These are phyloP conservation scores for Neodiprion virginianus DNA, from an alignment of 1,140 invertebrate species.

Conservation along the genomic window DNA sequence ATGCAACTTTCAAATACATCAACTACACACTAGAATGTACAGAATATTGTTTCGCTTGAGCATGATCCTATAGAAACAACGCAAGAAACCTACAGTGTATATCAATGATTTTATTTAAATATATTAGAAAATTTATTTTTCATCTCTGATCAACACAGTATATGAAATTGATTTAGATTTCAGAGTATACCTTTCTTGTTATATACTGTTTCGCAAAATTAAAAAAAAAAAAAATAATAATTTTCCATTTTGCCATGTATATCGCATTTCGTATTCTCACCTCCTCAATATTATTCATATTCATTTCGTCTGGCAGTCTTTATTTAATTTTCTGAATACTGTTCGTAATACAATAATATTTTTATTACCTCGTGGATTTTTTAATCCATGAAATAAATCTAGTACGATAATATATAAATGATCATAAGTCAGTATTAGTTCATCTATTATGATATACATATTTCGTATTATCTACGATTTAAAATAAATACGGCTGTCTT, in stretches of 20 bases:
- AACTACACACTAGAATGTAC: slow-evolving; percentile 8
- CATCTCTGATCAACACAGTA: neutral
- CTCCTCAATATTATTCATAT: slow-evolving; percentile 31
- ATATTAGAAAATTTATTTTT: slow-evolving; percentile 2
- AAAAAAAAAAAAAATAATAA: no score
- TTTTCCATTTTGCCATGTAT: slow-evolving; percentile 12
- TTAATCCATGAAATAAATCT: neutral
- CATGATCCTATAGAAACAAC: neutral
- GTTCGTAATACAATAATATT: slow-evolving; percentile 53
- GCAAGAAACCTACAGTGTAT: neutral
- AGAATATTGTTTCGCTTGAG: neutral
- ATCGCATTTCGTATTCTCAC: slow-evolving; percentile 32
- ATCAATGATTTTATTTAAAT: neutral
- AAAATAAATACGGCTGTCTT: slow-evolving; percentile 6
- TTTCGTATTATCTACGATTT: neutral
- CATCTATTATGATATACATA: neutral
- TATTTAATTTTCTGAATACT: slow-evolving; percentile 58
- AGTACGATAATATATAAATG: slow-evolving; percentile 4
- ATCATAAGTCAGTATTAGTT: neutral
- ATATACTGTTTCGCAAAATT: no score
- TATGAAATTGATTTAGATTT: neutral
- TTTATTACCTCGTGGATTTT: neutral
- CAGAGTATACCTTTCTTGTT: neutral
- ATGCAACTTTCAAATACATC: neutral
- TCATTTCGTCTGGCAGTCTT: slow-evolving; percentile 48